Base-by-base conservation (phyloP, 2,888 invertebrate species). In the Xestia c-nigrum region DNA sequence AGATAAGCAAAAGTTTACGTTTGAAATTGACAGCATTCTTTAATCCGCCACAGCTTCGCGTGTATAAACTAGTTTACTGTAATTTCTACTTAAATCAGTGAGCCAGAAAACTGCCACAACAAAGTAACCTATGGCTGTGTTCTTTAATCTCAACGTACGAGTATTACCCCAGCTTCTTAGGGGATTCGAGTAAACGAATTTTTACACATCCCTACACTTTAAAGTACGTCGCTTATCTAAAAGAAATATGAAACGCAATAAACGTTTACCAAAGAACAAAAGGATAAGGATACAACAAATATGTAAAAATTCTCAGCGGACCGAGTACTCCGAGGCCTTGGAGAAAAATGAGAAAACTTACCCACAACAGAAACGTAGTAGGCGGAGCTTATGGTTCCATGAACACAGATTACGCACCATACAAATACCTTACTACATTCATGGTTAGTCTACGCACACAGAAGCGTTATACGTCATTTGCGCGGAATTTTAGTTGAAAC, bases 241-340 rank as follows among this genome's bases (percentile, higher is more conserved):
- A 85, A 83, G 72, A 86, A 86, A 83, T 85, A 86, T 83, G 72
- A 77, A 77, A 76, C 68, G 75, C 73, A 74, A 85, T 85, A 86
- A 85, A 76, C 76, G 78, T 85, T 85, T 72, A 64, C 74, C 70
- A 78, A 76, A 81, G 78, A 74, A 73, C 64, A 80, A 81, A 81
- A 66, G 74, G 69, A 67, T 80, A 64, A 74, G 57, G 50, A 74
- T 67, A 83, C 71, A 86, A 83, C 71, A 86, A 86, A 86, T 85
- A 86, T 86, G 87, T 84, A 74, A 84, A 85, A 86, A 86, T 78
- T 70, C 86, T 80, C 84, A 50, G 66, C 79, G 80, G 85, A 72
- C 77, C 75, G 69, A 61, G 63, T 50, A 61, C 72, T 64, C 16
- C 16, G 52, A 50, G 74, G 47, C 79, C 75, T 76, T 78, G 66